Conservation (phyloP, 2,113 vertebrate species). For the Telmatochromis sp. region DNA sequence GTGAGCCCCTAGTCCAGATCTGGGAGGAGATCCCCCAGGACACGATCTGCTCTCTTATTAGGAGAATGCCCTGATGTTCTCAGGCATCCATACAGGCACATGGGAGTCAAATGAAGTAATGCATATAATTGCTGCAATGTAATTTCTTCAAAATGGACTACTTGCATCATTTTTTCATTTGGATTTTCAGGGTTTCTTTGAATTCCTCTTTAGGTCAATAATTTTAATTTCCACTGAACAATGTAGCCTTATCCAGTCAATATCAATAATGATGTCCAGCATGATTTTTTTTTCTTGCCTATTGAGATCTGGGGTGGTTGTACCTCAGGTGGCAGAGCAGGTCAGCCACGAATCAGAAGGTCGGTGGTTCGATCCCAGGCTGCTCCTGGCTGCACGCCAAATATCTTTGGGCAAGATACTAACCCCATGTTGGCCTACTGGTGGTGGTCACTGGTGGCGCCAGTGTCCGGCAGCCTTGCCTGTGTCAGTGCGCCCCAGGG, state of each 20-base stretch:
- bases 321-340: not conserved
- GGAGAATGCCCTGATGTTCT: not conserved
- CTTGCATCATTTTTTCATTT: not conserved
- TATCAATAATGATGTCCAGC: not conserved
- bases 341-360: not conserved
- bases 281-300: not conserved
- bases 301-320: not conserved
- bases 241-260: not conserved
- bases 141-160: not conserved
- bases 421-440: not conserved
- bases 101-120: not conserved
- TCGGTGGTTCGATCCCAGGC: accelerated
- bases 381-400: not conserved
- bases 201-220: not conserved
- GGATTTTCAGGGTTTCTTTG: not conserved
- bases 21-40: not conserved
- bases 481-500: no score
- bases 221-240: not conserved
- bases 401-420: not conserved
- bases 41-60: not conserved
- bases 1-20: not conserved
- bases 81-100: not conserved
- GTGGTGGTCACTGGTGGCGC: no score
- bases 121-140: not conserved
- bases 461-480: accelerated